A percentile compares a stretch with the other conserved stretches of the same genome.
Evolutionary conservation across 2,113 vertebrate genomes (phyloP).

Genomic region (Penelope pileata): DNA sequence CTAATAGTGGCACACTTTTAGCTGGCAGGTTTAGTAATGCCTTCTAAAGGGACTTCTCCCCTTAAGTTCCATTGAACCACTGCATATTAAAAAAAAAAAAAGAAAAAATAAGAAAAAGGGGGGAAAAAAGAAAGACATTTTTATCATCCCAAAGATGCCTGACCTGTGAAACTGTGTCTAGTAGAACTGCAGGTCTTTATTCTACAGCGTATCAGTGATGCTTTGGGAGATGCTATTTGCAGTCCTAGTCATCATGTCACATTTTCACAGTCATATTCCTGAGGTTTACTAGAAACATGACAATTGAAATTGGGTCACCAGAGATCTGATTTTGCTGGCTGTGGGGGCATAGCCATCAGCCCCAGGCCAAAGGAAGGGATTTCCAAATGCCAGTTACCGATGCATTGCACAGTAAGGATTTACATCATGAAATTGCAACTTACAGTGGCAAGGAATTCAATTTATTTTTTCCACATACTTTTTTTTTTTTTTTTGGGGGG

Average conservation of each 20-base stretch:
- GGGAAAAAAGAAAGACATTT: no score
- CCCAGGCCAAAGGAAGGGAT: not conserved
- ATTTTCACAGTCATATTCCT: not conserved
- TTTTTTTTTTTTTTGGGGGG: not conserved
- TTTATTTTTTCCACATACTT: conserved; percentile 35
- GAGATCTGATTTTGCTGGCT: not conserved
- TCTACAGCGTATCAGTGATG: not conserved
- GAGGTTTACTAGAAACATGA: not conserved
- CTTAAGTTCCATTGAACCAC: rapidly evolving
- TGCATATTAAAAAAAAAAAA: not conserved
- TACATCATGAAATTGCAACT: conserved; percentile 32
- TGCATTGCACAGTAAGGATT: not conserved
- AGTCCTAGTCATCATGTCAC: not conserved
- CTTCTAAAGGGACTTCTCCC: not conserved
- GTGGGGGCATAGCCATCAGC: not conserved
- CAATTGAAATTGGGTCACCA: not conserved
- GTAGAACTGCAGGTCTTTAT: not conserved
- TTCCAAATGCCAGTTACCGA: not conserved
- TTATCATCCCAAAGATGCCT: not conserved
- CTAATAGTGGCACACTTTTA: rapidly evolving
- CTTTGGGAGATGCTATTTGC: not conserved
- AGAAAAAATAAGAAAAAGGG: no score
- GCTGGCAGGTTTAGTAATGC: not conserved
- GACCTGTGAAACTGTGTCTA: rapidly evolving
- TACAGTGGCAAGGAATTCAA: conserved; percentile 19